These are phyloP conservation scores for Episyrphus balteatus DNA, from an alignment of 1,140 invertebrate species.

Conservation along the genomic window DNA sequence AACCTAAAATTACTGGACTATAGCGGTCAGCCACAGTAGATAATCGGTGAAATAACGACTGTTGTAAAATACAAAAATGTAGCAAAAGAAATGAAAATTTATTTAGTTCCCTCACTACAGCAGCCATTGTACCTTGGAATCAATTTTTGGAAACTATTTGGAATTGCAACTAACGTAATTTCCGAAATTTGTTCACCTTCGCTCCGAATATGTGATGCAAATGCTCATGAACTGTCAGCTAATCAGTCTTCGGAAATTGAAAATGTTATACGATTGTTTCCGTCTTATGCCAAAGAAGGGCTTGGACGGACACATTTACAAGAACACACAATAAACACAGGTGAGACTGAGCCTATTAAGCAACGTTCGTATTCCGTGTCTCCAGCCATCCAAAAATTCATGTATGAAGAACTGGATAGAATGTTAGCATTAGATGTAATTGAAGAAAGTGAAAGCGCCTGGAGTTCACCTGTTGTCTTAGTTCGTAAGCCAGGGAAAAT, in stretches of 20 bases:
- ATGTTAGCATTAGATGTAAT: not conserved
- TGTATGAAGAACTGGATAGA: not conserved
- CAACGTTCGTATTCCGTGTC: not conserved
- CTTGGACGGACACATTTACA: not conserved
- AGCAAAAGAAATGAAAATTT: not conserved
- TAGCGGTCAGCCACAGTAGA: not conserved
- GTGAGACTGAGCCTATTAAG: not conserved
- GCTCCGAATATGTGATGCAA: not conserved
- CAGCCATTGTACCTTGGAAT: not conserved
- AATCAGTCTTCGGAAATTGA: no score
- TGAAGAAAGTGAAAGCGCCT: not conserved
- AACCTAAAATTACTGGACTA: no score
- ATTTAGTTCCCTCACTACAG: not conserved
- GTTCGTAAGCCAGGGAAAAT: conserved; percentile 7
- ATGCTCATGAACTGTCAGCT: no score
- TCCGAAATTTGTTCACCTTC: not conserved
- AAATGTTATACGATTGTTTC: not conserved
- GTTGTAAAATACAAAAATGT: not conserved
- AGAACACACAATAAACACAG: not conserved
- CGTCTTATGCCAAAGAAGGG: not conserved
- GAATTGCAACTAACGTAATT: not conserved
- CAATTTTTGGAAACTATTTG: conserved; percentile 1
- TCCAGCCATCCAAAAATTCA: not conserved
- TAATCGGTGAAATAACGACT: not conserved
- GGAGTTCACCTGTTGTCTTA: not conserved